Evolutionary conservation across 2,113 vertebrate genomes (phyloP).

Genomic region (Hippocampus barbouri): DNA sequence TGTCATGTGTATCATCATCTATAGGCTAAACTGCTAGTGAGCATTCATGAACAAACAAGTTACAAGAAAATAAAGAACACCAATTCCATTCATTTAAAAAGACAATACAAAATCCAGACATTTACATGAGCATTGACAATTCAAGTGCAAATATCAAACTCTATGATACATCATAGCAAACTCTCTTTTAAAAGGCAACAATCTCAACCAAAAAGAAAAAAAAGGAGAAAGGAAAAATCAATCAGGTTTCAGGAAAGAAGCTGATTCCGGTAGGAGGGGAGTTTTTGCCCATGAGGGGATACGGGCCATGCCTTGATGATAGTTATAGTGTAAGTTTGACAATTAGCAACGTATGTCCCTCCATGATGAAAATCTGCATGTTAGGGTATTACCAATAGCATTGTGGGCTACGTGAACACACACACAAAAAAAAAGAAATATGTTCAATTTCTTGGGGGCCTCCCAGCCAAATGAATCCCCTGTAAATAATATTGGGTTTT

Average conservation of each 20-base stretch:
- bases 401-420: not conserved
- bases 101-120: conserved; percentile 98
- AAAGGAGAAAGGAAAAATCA: conserved; percentile 14
- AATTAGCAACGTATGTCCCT: too few relatives aligned
- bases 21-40: conserved; percentile 64
- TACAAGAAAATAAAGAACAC: conserved; percentile 72
- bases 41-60: conserved; percentile 66
- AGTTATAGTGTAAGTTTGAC: too few relatives aligned
- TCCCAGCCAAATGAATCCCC: not conserved
- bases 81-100: conserved; percentile 85
- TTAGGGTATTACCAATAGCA: not conserved
- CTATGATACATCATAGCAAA: conserved; percentile 80
- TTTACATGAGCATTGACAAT: conserved; percentile 95
- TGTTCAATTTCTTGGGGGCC: not conserved
- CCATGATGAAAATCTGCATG: not conserved
- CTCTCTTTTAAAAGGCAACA: conserved; percentile 67
- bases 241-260: conserved; percentile 52
- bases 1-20: conserved; percentile 62
- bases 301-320: not conserved
- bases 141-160: conserved; percentile 98
- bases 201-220: conserved; percentile 27
- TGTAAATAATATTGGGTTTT: not conserved
- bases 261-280: conserved; percentile 28
- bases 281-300: not conserved
- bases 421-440: not conserved